Percentiles rank a stretch among this genome's conserved stretches.
These are phyloP conservation scores for Harpagifer antarcticus DNA, from an alignment of 2,797 vertebrate genomes.

Conservation along the genomic window DNA sequence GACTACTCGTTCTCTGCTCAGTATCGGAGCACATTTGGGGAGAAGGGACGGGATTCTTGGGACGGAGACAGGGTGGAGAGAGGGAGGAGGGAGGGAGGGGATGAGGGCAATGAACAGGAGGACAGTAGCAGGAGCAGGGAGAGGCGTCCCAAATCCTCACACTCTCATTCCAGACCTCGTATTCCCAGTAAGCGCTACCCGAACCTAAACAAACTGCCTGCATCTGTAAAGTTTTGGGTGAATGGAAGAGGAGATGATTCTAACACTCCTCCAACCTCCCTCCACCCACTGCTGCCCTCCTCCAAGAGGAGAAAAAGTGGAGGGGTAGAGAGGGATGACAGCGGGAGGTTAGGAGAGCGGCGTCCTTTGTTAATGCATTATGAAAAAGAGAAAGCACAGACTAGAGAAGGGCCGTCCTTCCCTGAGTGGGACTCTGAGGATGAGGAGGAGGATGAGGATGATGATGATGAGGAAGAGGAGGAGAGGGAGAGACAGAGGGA, in stretches of 20 bases:
- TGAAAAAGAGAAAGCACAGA: constrained; percentile 84
- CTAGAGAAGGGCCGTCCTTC: constrained; percentile 85
- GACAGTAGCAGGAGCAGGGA: constrained; percentile 82
- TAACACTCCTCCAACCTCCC: constrained; percentile 79
- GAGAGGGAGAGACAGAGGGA: constrained; percentile 68
- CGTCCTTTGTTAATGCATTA: constrained; percentile 85
- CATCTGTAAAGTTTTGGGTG: constrained; percentile 89
- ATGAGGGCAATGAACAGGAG: constrained; percentile 80
- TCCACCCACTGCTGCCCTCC: constrained; percentile 83
- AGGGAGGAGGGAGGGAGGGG: constrained; percentile 72
- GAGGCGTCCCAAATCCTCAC: constrained; percentile 79
- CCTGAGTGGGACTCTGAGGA: constrained; percentile 88
- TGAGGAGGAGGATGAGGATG: constrained; percentile 69
- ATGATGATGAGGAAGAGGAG: constrained; percentile 71
- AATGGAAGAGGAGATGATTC: constrained; percentile 79
- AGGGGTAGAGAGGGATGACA: constrained; percentile 78
- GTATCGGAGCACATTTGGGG: constrained; percentile 82
- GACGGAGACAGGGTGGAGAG: constrained; percentile 82
- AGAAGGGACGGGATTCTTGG: constrained; percentile 84
- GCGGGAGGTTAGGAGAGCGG: constrained; percentile 80
- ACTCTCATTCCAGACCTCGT: constrained; percentile 75
- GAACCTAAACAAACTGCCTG: constrained; percentile 86
- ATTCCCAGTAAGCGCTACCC: constrained; percentile 82
- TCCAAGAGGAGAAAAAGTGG: constrained; percentile 82
- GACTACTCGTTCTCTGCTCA: constrained; percentile 85